Evolutionary conservation across 2,113 vertebrate genomes (phyloP), one percentile per base, ranked within the genome.

Genomic region (Elgaria multicarinata): DNA sequence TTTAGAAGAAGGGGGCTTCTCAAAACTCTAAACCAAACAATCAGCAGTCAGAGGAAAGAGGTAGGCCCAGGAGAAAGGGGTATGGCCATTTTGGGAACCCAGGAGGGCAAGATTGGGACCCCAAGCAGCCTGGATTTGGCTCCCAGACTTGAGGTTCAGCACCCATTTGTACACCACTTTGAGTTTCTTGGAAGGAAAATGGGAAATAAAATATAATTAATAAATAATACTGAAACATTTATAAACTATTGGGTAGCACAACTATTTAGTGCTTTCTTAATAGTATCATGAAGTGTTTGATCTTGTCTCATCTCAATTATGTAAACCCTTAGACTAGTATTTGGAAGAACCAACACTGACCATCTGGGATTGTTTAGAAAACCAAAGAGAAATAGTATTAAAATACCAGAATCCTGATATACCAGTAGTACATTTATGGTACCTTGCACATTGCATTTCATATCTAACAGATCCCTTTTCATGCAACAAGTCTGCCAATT

Each of bases 401-500:
- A 0, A 71, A 81, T 86, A 94, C 84, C 46, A 93, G 92, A 0
- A 0, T 80, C 53, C 66, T 90, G 90, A 90, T 92, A 90, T 91
- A 91, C 82, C 83, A 94, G 77, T 86, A 94, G 89, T 92, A 88
- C 90, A 90, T 94, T 92, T 95, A 93, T 88, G 81, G 89, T 94
- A 85, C 72, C 89, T 92, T 91, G 39, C 39, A n/a, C 1, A 2
- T 86, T 94, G 87, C 91, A 90, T 77, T 92, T 53, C n/a, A 22
- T 1, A 3, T 82, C 91, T 89, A 91, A 91, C 74, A 2, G 79
- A 93, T 92, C 90, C 79, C 80, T 83, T 81, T 84, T 87, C 87
- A 82, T 80, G 83, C 93, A 95, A 55, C 69, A 93, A 93, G 90
- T 94, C 92, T 93, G 94, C 92, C 95, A 94, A 46, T 85, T 95